Evolutionary conservation across 2,888 invertebrate genomes (phyloP), one percentile per base, ranked within the genome.

Genomic region (Omphaloscelis lunosa): DNA sequence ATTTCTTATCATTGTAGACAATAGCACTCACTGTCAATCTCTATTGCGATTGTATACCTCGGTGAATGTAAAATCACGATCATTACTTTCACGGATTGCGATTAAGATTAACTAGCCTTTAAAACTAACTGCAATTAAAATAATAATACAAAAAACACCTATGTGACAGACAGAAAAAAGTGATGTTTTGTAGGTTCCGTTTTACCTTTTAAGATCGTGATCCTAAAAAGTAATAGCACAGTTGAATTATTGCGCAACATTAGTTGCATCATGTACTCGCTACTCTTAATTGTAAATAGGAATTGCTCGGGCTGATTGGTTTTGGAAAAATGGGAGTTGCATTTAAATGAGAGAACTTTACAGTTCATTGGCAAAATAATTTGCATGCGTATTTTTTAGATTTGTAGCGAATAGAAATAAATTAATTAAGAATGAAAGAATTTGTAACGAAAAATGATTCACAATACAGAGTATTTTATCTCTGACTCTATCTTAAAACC

Each of bases 291-390:
- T 77, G 75, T 75, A 77, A 88, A 75, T 80, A 77, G 78, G 75
- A 76, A 79, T 79, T 72, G 83, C 74, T 61, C 12, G 9, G 45
- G 66, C 62, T 83, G 82, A 85, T 82, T 86, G 86, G 72, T 75
- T 77, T 78, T 72, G 71, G 61, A 72, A 86, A 78, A 86, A 72
- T 79, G 61, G 78, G 63, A 68, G 59, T 65, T 75, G 66, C 72
- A 77, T 77, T 78, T 73, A 78, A 82, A 81, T 85, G 63, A 77
- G 73, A 71, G 27, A 73, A 58, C 48, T 80, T 59, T 73, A 66
- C 61, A 79, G 41, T 69, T 58, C 12, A 70, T 62, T 79, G 59
- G 59, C 7, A 9, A 65, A 65, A 41, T 66, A 62, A 70, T 80
- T 67, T 62, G 61, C 48, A 75, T 29, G 27, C 23, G 23, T 9